Conservation (phyloP, 2,797 vertebrate species). For the Mycteria americana region DNA sequence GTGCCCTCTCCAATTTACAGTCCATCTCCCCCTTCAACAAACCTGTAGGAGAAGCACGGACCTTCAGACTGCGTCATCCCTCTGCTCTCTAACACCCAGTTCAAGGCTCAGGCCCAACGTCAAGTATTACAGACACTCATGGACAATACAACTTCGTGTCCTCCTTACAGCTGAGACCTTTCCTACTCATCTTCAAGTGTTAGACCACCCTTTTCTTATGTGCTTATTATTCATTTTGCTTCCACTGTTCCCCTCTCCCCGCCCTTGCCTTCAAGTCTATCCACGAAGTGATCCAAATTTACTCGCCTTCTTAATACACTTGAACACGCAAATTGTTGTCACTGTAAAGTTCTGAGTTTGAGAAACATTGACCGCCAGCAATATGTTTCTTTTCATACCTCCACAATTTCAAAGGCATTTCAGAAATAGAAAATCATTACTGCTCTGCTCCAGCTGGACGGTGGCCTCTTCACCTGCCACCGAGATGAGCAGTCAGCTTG, state of each 20-base stretch:
- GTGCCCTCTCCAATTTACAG: not conserved
- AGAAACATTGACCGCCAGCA: not conserved
- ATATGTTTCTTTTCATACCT: not conserved
- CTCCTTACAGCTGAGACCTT: not conserved
- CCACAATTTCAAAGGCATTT: not conserved
- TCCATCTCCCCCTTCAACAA: not conserved
- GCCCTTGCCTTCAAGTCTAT: not conserved
- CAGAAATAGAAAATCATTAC: not conserved
- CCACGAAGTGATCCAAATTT: not conserved
- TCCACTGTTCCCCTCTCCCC: not conserved
- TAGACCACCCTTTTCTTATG: not conserved
- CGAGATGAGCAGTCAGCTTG: accelerated
- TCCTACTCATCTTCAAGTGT: not conserved
- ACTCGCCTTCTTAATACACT: accelerated
- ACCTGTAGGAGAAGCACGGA: not conserved
- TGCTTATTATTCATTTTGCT: not conserved
- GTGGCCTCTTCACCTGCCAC: not conserved
- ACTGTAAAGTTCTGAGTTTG: not conserved
- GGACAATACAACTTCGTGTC: accelerated
- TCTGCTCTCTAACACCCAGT: not conserved
- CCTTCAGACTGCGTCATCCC: not conserved
- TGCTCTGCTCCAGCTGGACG: not conserved
- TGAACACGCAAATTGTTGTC: not conserved
- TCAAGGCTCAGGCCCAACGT: not conserved
- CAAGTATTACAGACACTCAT: not conserved